Percentiles rank a stretch among this genome's conserved stretches.
phyloP scores from a whole-genome alignment of 2,113 vertebrate genomes.

The Sterna hirundo region DNA sequence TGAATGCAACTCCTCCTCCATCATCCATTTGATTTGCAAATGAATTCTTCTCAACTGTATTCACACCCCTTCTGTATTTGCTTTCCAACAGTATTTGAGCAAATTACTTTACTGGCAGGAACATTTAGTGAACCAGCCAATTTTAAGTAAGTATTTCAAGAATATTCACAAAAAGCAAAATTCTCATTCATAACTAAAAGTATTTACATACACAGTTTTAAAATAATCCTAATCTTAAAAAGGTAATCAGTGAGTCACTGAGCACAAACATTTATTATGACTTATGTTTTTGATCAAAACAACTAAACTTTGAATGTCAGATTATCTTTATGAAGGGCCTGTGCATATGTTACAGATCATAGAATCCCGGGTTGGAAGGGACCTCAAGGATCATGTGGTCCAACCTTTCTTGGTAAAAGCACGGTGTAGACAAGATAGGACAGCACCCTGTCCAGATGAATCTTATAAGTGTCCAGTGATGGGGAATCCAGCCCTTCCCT shows the following conservation, averaged over 20 bases:
- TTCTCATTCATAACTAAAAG: conserved; percentile 29
- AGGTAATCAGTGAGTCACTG: neutral
- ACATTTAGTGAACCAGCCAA: conserved; percentile 35
- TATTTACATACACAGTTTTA: neutral
- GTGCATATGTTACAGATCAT: neutral
- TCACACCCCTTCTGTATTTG: conserved; percentile 66
- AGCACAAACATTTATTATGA: neutral
- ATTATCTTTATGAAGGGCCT: neutral
- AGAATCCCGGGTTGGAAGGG: neutral
- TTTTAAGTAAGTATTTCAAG: conserved; percentile 25
- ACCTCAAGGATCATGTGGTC: neutral
- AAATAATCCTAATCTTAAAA: neutral
- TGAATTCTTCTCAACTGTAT: conserved; percentile 40
- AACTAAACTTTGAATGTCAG: neutral
- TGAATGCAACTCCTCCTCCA: conserved; percentile 19
- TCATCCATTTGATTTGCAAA: conserved; percentile 52
- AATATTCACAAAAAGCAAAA: conserved; percentile 18
- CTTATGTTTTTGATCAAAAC: neutral
- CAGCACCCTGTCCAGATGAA: neutral
- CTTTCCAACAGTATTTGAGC: conserved; percentile 60
- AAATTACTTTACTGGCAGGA: conserved; percentile 62
- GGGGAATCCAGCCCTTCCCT: neutral
- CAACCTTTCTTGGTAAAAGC: neutral
- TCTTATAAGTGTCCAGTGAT: neutral
- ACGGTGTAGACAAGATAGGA: neutral